Evolutionary conservation across 2,888 invertebrate species (phyloP), one percentile per base, ranked within the genome.

Genomic region (Trachelus stipa): DNA sequence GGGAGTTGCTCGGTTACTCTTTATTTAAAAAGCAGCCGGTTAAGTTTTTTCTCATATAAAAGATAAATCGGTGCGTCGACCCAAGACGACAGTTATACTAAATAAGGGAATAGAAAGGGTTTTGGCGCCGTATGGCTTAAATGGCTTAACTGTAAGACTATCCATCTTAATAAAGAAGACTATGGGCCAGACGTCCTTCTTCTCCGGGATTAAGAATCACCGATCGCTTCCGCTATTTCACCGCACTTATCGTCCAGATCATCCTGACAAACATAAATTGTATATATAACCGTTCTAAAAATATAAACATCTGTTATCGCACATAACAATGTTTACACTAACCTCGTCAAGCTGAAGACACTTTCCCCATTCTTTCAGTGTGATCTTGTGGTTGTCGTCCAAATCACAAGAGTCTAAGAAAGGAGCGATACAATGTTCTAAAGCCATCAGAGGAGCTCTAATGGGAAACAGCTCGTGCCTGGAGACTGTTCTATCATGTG

Each of bases 341-440:
- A 96, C 97, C 94, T 97, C 96, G 84, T 97, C 95, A 79, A 98
- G 93, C 90, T 97, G 95, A 89, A 97, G 93, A 87, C 97, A 97
- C 87, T 94, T 94, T 85, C 97, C 98, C 99, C 99, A 99, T 93
- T 99, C 99, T 84, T 94, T 92, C 83, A 99, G 94, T 34, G 97
- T 96, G 91, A 99, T 97, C 91, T 96, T 95, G 92, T 98, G 98
- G 92, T 99, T 97, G 88, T 96, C 94, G 92, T 99, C 95, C 68
- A 92, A 92, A 92, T 99, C 99, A 92, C 99, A 99, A 37, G 93
- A 93, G 92, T 98, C 96, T 82, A 99, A 94, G 94, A 99, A 99
- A 69, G 98, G 98, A 80, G 97, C 97, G 92, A 99, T 98, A 93
- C 99, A 99, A 92, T 98, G 98, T 92, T 99, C 99, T 92, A 99